A percentile compares a stretch with the other conserved stretches of the same genome.
phyloP scores from a whole-genome alignment of 2,888 invertebrate species.

The Lasius fuliginosus region DNA sequence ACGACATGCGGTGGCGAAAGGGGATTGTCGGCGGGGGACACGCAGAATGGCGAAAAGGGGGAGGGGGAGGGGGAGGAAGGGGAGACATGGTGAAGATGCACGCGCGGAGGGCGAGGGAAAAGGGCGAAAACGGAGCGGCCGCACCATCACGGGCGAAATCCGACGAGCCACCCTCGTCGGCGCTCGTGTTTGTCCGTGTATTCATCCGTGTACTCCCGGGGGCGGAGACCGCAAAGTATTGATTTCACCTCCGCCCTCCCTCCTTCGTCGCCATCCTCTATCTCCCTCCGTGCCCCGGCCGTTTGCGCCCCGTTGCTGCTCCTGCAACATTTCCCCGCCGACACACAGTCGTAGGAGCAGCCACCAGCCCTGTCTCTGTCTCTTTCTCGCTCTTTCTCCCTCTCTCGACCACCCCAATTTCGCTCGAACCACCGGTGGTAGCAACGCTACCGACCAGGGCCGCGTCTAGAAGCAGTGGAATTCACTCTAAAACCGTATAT shows the following conservation, averaged over 20 bases:
- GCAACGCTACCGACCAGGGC: constrained; percentile 45
- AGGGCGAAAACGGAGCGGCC: constrained; percentile 49
- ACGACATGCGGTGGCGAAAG: constrained; percentile 38
- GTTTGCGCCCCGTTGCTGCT: constrained; percentile 67
- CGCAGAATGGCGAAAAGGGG: background rate
- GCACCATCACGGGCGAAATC: constrained; percentile 56
- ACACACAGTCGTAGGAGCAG: constrained; percentile 53
- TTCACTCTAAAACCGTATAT: background rate
- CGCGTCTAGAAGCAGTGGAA: constrained; percentile 17
- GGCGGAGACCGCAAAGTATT: constrained; percentile 86
- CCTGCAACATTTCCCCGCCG: constrained; percentile 63
- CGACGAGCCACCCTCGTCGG: constrained; percentile 59
- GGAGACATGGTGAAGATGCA: constrained; percentile 16
- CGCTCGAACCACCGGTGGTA: constrained; percentile 58
- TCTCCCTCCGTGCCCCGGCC: constrained; percentile 69
- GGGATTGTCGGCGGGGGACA: background rate
- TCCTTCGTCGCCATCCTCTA: constrained; percentile 63
- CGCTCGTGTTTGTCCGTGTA: constrained; percentile 80
- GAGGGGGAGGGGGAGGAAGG: constrained; percentile 24
- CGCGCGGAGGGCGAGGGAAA: constrained; percentile 41
- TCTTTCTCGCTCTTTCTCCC: constrained; percentile 27
- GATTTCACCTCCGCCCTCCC: constrained; percentile 82
- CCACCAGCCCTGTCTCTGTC: constrained; percentile 19
- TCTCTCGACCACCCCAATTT: constrained; percentile 68
- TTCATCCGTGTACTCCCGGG: constrained; percentile 82